A percentile compares a stretch with the other conserved stretches of the same genome.
Conservation (phyloP, 2,797 vertebrate genomes). For the Aplochiton taeniatus region DNA sequence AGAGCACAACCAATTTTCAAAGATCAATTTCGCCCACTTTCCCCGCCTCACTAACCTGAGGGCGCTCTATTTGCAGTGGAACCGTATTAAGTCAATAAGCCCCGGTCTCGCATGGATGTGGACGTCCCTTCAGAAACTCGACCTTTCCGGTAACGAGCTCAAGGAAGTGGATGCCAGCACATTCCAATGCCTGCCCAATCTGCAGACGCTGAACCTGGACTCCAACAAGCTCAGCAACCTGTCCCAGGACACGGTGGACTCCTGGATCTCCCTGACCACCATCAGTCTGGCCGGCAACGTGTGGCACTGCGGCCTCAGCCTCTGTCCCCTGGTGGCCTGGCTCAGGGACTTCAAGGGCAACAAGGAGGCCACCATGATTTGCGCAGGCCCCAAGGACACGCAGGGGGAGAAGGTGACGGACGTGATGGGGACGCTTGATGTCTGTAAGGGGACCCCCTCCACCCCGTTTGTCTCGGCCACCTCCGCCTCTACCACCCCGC, state of each 20-base stretch:
- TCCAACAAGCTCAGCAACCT: conserved; percentile 96
- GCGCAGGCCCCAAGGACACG: conserved; percentile 89
- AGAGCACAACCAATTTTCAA: conserved; percentile 98
- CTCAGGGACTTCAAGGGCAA: conserved; percentile 94
- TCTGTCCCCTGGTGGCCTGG: conserved; percentile 92
- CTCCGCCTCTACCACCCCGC: conserved; percentile 71
- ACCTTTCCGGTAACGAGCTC: conserved; percentile 95
- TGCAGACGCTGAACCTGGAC: conserved; percentile 95
- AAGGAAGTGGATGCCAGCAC: conserved; percentile 85
- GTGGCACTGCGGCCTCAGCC: conserved; percentile 93
- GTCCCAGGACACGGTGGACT: conserved; percentile 88
- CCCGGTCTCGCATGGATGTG: conserved; percentile 95
- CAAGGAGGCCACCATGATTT: conserved; percentile 93
- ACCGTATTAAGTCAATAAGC: conserved; percentile 88
- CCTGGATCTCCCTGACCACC: conserved; percentile 94
- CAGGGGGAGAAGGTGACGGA: conserved; percentile 94
- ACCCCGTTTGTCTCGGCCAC: conserved; percentile 78
- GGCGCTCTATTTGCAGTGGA: conserved; percentile 95
- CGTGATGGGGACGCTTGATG: conserved; percentile 87
- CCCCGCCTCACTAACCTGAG: conserved; percentile 93
- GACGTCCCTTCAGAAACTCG: conserved; percentile 96
- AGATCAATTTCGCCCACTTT: conserved; percentile 96
- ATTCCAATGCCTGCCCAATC: conserved; percentile 93
- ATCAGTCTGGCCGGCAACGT: conserved; percentile 94
- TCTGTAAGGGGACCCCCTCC: conserved; percentile 83